phyloP scores from a whole-genome alignment of 2,888 invertebrate species.

The Macaria liturata region DNA sequence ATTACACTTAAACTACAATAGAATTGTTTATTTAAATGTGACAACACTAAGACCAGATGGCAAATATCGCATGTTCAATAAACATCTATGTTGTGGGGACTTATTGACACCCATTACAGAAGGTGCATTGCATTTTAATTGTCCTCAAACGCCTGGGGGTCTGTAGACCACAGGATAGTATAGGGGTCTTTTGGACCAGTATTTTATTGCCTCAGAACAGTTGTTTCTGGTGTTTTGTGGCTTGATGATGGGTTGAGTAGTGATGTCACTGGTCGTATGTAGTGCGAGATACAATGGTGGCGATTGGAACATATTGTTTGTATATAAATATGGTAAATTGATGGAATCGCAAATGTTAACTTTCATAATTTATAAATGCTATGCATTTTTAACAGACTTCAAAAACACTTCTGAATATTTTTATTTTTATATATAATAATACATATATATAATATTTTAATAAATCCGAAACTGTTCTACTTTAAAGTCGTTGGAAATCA shows the following conservation, averaged over 20 bases:
- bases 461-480: too few relatives aligned
- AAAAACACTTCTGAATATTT: too few relatives aligned
- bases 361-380: too few relatives aligned
- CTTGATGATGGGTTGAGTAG: slow-evolving; percentile 42
- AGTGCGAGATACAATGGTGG: slow-evolving; percentile 2
- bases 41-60: slow-evolving; percentile 33
- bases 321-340: slow-evolving; percentile 5
- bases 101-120: slow-evolving; percentile 56
- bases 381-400: too few relatives aligned
- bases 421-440: too few relatives aligned
- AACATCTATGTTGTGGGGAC: slow-evolving; percentile 16
- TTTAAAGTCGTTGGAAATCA: too few relatives aligned
- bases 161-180: slow-evolving; percentile 2
- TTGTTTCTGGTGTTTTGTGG: slow-evolving; percentile 53
- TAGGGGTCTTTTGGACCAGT: slow-evolving; percentile 12
- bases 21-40: neutral
- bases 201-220: slow-evolving; percentile 47
- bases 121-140: slow-evolving; percentile 44
- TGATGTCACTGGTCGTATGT: too few relatives aligned
- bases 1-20: too few relatives aligned
- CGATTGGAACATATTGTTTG: slow-evolving; percentile 12
- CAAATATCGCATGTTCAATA: slow-evolving; percentile 19
- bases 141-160: slow-evolving; percentile 31
- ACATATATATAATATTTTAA: too few relatives aligned
- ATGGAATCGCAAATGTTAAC: slow-evolving; percentile 3